Conservation (phyloP, 2,113 vertebrate species). For the Amphiprion ocellaris region DNA sequence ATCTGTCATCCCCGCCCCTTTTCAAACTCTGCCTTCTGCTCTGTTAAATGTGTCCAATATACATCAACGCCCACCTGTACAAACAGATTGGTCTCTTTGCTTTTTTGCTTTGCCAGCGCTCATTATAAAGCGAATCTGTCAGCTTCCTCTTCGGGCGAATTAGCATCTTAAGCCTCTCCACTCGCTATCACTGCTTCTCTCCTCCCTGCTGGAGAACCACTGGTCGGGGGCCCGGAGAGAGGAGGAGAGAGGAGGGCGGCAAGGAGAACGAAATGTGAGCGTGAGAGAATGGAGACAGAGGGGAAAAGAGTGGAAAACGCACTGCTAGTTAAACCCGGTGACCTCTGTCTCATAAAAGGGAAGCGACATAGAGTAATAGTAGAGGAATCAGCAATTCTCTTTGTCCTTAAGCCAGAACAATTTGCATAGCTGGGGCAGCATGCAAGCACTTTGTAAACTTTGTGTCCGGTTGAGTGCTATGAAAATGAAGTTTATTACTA, state of each 20-base stretch:
- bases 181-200: conserved; percentile 38
- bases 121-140: conserved; percentile 73
- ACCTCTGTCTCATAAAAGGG: conserved; percentile 55
- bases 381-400: conserved; percentile 44
- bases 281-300: conserved; percentile 35
- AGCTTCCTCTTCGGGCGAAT: conserved; percentile 72
- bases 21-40: conserved; percentile 25
- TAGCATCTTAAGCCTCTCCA: conserved; percentile 69
- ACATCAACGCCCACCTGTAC: conserved; percentile 24
- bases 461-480: conserved; percentile 33
- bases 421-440: conserved; percentile 53
- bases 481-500: conserved; percentile 59
- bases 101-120: conserved; percentile 37
- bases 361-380: conserved; percentile 14
- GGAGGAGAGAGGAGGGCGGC: conserved; percentile 11
- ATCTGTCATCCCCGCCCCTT: conserved; percentile 13
- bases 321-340: conserved; percentile 68
- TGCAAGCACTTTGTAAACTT: conserved; percentile 42
- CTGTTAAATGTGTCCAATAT: not conserved
- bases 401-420: conserved; percentile 33
- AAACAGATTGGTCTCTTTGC: conserved; percentile 47
- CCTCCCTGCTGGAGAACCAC: conserved; percentile 38
- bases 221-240: conserved; percentile 35
- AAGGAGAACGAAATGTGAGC: conserved; percentile 49
- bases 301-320: conserved; percentile 34